phyloP scores from a whole-genome alignment of 2,888 invertebrate genomes.

The Masnerella sp. region DNA sequence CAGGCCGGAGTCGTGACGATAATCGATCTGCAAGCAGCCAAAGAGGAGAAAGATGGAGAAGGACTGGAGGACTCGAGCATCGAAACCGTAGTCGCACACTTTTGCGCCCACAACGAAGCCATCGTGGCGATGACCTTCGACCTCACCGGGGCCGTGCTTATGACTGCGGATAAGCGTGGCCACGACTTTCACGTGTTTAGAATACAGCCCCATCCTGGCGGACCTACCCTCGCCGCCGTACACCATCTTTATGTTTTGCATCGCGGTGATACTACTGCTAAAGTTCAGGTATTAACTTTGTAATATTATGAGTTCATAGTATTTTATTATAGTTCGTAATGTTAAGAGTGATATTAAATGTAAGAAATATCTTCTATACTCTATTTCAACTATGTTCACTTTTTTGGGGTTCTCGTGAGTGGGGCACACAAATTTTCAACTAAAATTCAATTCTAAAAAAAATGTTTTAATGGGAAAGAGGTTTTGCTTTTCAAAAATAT shows the following conservation, averaged over 20 bases:
- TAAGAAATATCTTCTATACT: no score
- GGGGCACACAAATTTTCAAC: no score
- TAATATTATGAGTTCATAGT: no score
- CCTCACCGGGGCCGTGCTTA: constrained; percentile 90
- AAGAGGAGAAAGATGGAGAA: constrained; percentile 81
- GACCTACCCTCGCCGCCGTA: constrained; percentile 90
- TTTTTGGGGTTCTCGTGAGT: no score
- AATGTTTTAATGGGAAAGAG: no score
- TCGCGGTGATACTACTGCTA: constrained; percentile 96
- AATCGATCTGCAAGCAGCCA: constrained; percentile 87
- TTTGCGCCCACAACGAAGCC: constrained; percentile 91
- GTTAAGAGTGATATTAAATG: no score
- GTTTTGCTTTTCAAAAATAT: no score
- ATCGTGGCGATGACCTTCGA: constrained; percentile 94
- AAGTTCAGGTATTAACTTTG: constrained; percentile 83
- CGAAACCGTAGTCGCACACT: constrained; percentile 91
- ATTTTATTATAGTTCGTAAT: no score
- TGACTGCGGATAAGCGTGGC: constrained; percentile 94
- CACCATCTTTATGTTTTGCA: constrained; percentile 97
- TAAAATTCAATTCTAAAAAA: no score
- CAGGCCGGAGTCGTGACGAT: constrained; percentile 94
- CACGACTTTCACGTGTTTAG: constrained; percentile 98
- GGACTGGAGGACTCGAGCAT: constrained; percentile 81
- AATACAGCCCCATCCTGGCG: constrained; percentile 94
- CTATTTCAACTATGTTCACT: no score